Evolutionary conservation across 1,140 invertebrate species (phyloP), one percentile per base, ranked within the genome.

Genomic region (Rhopalosiphum maidis): DNA sequence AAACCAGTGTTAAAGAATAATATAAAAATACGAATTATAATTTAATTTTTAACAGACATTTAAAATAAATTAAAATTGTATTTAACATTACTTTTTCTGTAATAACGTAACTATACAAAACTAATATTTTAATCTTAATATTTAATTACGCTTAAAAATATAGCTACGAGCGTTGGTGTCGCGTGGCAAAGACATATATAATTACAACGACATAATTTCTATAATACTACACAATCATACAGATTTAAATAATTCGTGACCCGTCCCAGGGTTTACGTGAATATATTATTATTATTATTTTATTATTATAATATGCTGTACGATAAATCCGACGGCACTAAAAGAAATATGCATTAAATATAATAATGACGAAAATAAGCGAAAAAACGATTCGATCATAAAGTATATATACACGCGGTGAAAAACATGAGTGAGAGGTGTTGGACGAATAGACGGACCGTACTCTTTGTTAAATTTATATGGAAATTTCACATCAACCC

Each of bases 381-480:
- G 55, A 91, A 82, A 91, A 82, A 82, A 91, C 4, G 68, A 54
- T 83, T 41, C 41, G 43, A 91, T 91, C 55, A 91, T 91, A 91
- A 90, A 77, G 43, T 77, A 77, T 77, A 77, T 35, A 77, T 77
- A n/a, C 15, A 77, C 30, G 15, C 60, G 35, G 35, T 41, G 51
- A 55, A 22, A 25, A 9, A 43, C 48, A 51, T 18, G 48, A 35
- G 41, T 25, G 23, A 8, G 43, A 35, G 37, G 25, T 46, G 23
- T 35, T n/a, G 60, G 15, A 77, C 60, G n/a, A 30, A 68, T 23
- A 43, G 89, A 60, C 41, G 55, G 55, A n/a, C 35, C 41, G n/a
- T 91, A 41, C 90, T 68, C 48, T 54, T 54, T 83, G 82, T 93
- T 54, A 86, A 93, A 93, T 93, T 85, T 93, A 93, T 85, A 93